Conservation (phyloP, 2,113 vertebrate genomes). For the Tauraco erythrolophus region DNA sequence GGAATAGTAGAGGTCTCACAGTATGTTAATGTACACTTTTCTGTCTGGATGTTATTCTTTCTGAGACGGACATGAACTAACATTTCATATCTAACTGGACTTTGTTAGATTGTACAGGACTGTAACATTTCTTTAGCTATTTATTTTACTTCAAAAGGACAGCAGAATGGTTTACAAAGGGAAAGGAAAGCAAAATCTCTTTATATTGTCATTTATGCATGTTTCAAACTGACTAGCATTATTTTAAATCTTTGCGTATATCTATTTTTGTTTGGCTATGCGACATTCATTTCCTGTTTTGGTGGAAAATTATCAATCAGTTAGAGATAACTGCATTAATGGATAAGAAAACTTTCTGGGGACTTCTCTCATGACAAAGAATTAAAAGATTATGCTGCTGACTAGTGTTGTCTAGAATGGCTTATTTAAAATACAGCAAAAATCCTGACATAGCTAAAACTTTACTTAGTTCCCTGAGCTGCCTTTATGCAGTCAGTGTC, state of each 20-base stretch:
- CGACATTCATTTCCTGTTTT: not conserved
- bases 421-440: slow-evolving; percentile 14
- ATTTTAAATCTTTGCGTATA: not conserved
- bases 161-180: not conserved
- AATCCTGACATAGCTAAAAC: slow-evolving; percentile 31
- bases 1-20: not conserved
- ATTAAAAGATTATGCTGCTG: not conserved
- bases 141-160: not conserved
- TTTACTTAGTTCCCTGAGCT: slow-evolving; percentile 1
- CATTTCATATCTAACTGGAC: not conserved
- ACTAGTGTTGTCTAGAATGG: not conserved
- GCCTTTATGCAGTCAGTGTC: not conserved
- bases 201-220: not conserved
- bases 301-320: not conserved
- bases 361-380: not conserved
- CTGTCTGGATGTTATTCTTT: not conserved
- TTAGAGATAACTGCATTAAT: not conserved
- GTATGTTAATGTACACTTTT: not conserved
- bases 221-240: not conserved
- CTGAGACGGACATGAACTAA: not conserved
- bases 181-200: not conserved
- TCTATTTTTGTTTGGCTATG: not conserved
- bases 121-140: not conserved
- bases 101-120: not conserved
- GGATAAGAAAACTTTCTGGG: not conserved